Conservation (phyloP, 2,113 vertebrate species). For the Poeciliopsis occidentalis region DNA sequence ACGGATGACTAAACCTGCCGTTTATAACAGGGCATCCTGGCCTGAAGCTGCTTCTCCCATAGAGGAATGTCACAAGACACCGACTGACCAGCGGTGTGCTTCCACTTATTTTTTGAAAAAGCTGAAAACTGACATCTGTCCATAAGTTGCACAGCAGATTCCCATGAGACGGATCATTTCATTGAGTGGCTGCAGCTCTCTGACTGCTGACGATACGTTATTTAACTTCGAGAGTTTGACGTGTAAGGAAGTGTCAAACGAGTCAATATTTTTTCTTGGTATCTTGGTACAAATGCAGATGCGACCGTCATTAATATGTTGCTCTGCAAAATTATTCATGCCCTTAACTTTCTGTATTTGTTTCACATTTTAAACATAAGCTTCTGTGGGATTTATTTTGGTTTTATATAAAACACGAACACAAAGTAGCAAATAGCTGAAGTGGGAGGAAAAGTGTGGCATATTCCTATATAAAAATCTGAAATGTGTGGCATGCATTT, state of each 20-base stretch:
- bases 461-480: not conserved
- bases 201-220: not conserved
- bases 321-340: too few species aligned
- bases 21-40: not conserved
- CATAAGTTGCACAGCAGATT: too few species aligned
- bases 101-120: not conserved
- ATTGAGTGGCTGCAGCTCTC: not conserved
- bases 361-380: too few species aligned
- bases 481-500: not conserved
- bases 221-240: too few species aligned
- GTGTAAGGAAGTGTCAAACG: too few species aligned
- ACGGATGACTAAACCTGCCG: not conserved
- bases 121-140: not conserved
- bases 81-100: not conserved
- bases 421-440: too few species aligned
- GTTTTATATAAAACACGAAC: too few species aligned
- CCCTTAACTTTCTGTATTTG: too few species aligned
- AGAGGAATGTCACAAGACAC: constrained; percentile 16
- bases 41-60: not conserved
- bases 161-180: not conserved
- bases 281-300: too few species aligned
- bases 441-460: not conserved
- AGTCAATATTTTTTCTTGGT: too few species aligned
- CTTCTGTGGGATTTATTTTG: too few species aligned
- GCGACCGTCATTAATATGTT: too few species aligned